phyloP scores from a whole-genome alignment of 2,888 invertebrate species.

The Antheraea assamensis region DNA sequence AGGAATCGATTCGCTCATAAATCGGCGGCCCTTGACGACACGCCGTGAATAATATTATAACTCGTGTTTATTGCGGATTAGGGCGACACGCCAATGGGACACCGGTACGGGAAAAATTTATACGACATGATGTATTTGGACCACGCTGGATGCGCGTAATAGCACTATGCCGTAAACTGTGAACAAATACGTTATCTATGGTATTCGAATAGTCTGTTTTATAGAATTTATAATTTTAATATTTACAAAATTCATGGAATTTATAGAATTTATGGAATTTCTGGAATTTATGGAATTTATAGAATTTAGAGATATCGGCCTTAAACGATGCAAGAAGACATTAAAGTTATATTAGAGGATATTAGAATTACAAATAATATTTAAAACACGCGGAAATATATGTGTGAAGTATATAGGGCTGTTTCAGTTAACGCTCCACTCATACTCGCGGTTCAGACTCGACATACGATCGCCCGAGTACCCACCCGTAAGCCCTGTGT shows the following conservation, averaged over 20 bases:
- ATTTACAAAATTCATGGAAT: too few species aligned
- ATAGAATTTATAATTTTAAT: neutral
- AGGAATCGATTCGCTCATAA: constrained; percentile 69
- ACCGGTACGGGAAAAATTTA: constrained; percentile 21
- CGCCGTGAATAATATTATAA: constrained; percentile 70
- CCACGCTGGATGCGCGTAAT: neutral
- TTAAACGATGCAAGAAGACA: too few species aligned
- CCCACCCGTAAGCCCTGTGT: too few species aligned
- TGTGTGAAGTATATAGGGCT: too few species aligned
- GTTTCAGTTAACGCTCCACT: too few species aligned
- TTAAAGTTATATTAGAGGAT: too few species aligned
- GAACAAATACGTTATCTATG: neutral
- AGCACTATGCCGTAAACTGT: neutral
- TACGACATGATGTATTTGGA: constrained; percentile 6
- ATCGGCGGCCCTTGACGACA: constrained; percentile 66
- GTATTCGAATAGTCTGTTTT: neutral
- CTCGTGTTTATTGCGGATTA: constrained; percentile 69
- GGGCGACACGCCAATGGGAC: constrained; percentile 39
- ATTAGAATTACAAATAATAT: too few species aligned
- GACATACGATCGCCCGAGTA: too few species aligned
- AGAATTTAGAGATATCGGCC: neutral
- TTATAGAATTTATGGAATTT: too few species aligned
- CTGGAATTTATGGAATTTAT: too few species aligned
- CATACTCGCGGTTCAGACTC: too few species aligned
- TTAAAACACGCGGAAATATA: too few species aligned